Conservation (phyloP, 2,113 vertebrate species). For the Platycercus adscitus region DNA sequence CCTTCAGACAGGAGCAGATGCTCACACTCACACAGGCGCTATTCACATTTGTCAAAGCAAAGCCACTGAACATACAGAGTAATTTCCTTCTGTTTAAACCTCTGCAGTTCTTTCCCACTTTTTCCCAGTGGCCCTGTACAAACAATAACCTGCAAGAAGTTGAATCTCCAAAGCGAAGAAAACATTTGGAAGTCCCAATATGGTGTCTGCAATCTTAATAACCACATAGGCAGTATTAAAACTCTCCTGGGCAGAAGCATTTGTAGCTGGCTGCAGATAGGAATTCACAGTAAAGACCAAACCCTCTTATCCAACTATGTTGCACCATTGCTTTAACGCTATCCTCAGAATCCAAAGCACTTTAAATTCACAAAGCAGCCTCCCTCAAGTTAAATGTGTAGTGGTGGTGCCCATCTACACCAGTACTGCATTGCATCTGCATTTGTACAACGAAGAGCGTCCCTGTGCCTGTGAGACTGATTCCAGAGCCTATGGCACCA, state of each 20-base stretch:
- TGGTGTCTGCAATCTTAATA: not conserved
- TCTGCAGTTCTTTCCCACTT: not conserved
- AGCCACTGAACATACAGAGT: not conserved
- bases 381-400: not conserved
- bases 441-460: slow-evolving; percentile 23
- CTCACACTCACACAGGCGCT: not conserved
- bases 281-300: not conserved
- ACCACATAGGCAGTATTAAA: not conserved
- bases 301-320: not conserved
- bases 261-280: not conserved
- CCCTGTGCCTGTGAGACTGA: not conserved
- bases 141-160: not conserved
- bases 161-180: not conserved
- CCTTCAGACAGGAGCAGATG: not conserved
- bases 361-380: not conserved
- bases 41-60: not conserved
- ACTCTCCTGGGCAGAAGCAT: not conserved
- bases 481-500: not conserved
- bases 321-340: not conserved
- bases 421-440: slow-evolving; percentile 49
- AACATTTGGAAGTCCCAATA: not conserved
- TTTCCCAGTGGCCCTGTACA: not conserved
- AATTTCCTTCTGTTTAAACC: not conserved
- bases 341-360: not conserved
- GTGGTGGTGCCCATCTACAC: not conserved